These are phyloP conservation scores for Drosophila phalerata DNA, from an alignment of 2,888 invertebrate genomes.

Conservation along the genomic window DNA sequence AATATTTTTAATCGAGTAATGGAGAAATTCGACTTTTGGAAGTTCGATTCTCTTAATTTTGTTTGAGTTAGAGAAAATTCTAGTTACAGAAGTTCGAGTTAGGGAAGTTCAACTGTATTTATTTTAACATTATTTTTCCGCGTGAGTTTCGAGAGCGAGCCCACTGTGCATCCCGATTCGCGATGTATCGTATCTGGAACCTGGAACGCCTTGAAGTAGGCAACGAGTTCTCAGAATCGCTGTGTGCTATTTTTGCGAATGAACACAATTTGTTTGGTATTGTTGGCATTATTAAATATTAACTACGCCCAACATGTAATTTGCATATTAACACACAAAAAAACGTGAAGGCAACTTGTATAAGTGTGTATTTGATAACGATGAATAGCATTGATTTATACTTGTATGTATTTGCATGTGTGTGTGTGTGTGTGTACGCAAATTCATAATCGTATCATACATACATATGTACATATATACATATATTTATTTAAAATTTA, in stretches of 20 bases:
- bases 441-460: constrained; percentile 17
- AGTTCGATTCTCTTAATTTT: too few relatives aligned
- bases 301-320: constrained; percentile 30
- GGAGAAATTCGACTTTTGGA: too few relatives aligned
- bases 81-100: too few relatives aligned
- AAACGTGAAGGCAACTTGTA: constrained; percentile 34
- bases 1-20: too few relatives aligned
- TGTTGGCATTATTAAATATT: constrained; percentile 14
- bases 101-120: too few relatives aligned
- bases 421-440: background rate
- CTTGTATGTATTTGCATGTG: background rate
- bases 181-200: background rate
- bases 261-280: constrained; percentile 31
- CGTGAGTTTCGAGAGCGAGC: too few relatives aligned
- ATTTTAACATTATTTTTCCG: too few relatives aligned
- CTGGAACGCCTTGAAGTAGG: constrained; percentile 27
- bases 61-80: too few relatives aligned
- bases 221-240: constrained; percentile 3
- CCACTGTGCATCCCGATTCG: too few relatives aligned
- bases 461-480: too few relatives aligned
- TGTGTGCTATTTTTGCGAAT: constrained; percentile 34
- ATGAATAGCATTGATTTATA: constrained; percentile 30
- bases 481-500: constrained; percentile 1
- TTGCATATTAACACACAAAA: constrained; percentile 34
- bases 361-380: constrained; percentile 35